phyloP scores from a whole-genome alignment of 2,113 vertebrate genomes.

The Lontra canadensis region DNA sequence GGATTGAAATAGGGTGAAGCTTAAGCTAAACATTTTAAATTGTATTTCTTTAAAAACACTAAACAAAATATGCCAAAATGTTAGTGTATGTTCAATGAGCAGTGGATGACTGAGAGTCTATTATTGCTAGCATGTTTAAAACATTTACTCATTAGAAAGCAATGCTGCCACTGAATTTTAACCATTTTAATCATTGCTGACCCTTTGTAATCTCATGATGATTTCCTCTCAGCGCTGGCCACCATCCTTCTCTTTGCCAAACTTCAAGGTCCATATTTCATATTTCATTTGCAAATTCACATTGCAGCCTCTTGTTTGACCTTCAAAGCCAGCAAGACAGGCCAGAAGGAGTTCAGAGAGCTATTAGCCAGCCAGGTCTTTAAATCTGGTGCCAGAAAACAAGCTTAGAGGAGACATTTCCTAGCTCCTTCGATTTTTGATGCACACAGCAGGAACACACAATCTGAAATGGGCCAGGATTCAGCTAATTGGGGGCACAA shows the following conservation, averaged over 20 bases:
- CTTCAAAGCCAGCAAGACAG: slow-evolving; percentile 13
- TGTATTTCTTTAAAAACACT: not conserved
- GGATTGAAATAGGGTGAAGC: not conserved
- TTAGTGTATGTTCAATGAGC: not conserved
- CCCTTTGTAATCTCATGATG: not conserved
- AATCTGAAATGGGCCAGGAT: slow-evolving; percentile 31
- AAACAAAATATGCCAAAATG: not conserved
- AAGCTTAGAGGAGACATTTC: not conserved
- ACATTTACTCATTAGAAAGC: not conserved
- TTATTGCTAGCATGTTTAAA: not conserved
- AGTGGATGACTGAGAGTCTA: not conserved
- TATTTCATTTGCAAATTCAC: not conserved
- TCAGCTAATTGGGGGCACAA: slow-evolving; percentile 47
- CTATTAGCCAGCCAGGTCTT: not conserved
- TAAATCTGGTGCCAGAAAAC: slow-evolving; percentile 22
- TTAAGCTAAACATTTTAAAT: not conserved
- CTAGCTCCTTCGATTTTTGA: not conserved
- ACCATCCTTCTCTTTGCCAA: not conserved
- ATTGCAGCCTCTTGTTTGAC: not conserved
- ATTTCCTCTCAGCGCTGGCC: not conserved
- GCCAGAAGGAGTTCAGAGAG: not conserved
- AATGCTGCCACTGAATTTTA: not conserved
- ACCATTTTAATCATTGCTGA: not conserved
- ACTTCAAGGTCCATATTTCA: not conserved
- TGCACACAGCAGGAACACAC: not conserved